Evolutionary conservation across 2,113 vertebrate species (phyloP).

Genomic region (Hemiscyllium ocellatum): DNA sequence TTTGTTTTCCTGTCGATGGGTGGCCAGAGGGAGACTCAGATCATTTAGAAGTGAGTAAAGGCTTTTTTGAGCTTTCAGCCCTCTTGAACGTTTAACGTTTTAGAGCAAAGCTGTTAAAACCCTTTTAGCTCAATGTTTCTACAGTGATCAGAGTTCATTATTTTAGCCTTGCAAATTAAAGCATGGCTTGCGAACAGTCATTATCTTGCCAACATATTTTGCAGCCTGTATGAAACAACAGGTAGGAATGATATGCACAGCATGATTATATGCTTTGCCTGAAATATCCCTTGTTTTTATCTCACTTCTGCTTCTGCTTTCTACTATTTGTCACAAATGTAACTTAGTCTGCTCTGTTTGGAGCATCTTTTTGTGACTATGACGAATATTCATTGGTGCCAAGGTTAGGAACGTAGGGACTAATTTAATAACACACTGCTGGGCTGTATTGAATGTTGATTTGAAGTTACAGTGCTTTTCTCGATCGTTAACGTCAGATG

Average conservation of each 20-base stretch:
- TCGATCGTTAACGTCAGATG: neutral
- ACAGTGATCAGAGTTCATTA: neutral
- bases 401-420: neutral
- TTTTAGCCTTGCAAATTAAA: neutral
- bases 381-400: neutral
- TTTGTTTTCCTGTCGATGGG: too few species aligned
- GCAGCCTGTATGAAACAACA: neutral
- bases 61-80: neutral
- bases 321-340: neutral
- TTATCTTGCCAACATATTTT: neutral
- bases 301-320: neutral
- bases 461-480: neutral
- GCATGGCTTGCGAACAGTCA: neutral
- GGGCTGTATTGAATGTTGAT: neutral
- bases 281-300: neutral
- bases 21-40: too few species aligned
- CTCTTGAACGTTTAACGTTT: neutral
- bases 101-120: neutral
- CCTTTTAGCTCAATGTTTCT: neutral
- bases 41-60: neutral
- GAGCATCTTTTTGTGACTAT: neutral
- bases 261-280: neutral
- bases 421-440: neutral
- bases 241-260: neutral
- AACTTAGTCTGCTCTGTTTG: neutral